Conservation (phyloP, 2,888 invertebrate genomes). For the Cylloceria caligata region DNA sequence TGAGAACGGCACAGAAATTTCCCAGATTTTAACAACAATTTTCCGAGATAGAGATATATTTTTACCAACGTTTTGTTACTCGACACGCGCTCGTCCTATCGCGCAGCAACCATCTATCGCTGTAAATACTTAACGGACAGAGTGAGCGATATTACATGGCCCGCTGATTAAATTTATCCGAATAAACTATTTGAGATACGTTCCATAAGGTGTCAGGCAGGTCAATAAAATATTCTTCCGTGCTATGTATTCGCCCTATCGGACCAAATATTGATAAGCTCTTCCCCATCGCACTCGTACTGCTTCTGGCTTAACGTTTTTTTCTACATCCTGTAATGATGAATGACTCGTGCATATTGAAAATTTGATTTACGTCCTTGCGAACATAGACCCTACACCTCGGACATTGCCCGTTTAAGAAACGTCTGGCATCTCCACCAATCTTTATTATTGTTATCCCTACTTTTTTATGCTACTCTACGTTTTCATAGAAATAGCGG, state of each 20-base stretch:
- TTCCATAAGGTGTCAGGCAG: not conserved
- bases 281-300: constrained; percentile 1
- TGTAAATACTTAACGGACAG: not conserved
- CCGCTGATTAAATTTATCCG: not conserved
- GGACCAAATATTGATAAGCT: constrained; percentile 22
- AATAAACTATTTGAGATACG: not conserved
- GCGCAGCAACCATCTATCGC: too few relatives aligned
- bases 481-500: not conserved
- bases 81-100: not conserved
- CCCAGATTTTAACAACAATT: too few relatives aligned
- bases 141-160: not conserved
- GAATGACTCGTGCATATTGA: constrained; percentile 60
- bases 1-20: too few relatives aligned
- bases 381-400: constrained; percentile 37
- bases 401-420: not conserved
- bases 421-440: not conserved
- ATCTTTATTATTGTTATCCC: not conserved
- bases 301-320: not conserved
- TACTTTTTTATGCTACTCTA: not conserved
- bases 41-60: too few relatives aligned
- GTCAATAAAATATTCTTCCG: not conserved
- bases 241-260: not conserved
- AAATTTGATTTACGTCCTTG: constrained; percentile 51
- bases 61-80: too few relatives aligned
- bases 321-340: constrained; percentile 38